phyloP scores from a whole-genome alignment of 2,888 invertebrate species.

The Diaprepes abbreviatus region DNA sequence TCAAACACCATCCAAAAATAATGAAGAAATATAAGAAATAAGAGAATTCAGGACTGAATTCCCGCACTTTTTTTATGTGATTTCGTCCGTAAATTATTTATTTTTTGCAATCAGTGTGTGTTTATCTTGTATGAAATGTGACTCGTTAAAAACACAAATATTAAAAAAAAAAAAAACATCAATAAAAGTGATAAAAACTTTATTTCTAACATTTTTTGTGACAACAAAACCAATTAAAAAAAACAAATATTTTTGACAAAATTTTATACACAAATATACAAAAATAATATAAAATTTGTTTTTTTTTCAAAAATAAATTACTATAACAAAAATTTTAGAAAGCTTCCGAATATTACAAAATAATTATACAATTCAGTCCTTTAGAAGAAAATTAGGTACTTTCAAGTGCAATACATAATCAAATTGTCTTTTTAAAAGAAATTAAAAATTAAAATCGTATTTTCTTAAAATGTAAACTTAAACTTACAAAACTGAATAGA shows the following conservation, averaged over 20 bases:
- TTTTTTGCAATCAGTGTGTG: too few species aligned
- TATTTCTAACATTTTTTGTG: slow-evolving; percentile 27
- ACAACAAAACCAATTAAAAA: slow-evolving; percentile 32
- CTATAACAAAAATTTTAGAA: slow-evolving; percentile 15
- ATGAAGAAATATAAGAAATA: too few species aligned
- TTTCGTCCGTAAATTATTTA: too few species aligned
- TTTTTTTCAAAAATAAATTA: slow-evolving; percentile 23
- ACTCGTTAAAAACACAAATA: too few species aligned
- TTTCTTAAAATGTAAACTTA: neutral
- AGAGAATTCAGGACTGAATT: too few species aligned
- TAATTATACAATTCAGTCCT: slow-evolving; percentile 29
- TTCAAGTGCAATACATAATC: neutral
- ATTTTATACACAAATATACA: slow-evolving; percentile 40
- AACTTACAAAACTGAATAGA: neutral
- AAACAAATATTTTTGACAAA: slow-evolving; percentile 31
- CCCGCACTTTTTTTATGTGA: too few species aligned
- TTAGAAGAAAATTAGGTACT: slow-evolving; percentile 34
- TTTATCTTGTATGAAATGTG: too few species aligned
- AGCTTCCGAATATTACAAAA: slow-evolving; percentile 26
- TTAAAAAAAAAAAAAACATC: neutral
- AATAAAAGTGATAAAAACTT: slow-evolving; percentile 41
- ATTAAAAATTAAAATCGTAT: neutral
- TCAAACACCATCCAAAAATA: too few species aligned
- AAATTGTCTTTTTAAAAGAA: neutral
- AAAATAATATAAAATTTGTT: slow-evolving; percentile 27